Conservation (phyloP, 2,797 vertebrate genomes). For the Pristis pectinata region DNA sequence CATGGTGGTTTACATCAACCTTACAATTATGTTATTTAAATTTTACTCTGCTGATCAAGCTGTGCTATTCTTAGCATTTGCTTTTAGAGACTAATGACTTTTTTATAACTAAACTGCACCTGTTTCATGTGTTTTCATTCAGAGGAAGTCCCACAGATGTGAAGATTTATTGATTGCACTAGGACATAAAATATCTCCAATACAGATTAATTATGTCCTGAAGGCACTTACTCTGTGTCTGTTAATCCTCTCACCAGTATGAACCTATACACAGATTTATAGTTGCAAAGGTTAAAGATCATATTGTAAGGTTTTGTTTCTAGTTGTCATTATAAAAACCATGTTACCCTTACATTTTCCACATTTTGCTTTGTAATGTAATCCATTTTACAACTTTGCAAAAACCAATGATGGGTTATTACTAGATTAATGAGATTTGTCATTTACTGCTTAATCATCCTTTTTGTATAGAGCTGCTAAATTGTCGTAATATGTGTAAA, state of each 20-base stretch:
- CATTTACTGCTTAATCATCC: not conserved
- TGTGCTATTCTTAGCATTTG: not conserved
- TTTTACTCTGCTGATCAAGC: not conserved
- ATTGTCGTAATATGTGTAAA: not conserved
- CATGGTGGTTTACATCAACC: not conserved
- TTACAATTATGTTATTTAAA: not conserved
- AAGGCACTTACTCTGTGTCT: slow-evolving; percentile 17
- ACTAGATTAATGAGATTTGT: not conserved
- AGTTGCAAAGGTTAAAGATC: slow-evolving; percentile 26
- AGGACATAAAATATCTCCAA: slow-evolving; percentile 37
- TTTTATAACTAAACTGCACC: slow-evolving; percentile 9
- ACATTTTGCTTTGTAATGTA: not conserved
- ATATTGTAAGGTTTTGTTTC: slow-evolving; percentile 24
- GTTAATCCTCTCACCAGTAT: slow-evolving; percentile 23
- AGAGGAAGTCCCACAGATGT: slow-evolving; percentile 36
- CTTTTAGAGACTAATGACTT: not conserved
- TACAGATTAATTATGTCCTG: slow-evolving; percentile 36
- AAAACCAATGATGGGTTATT: not conserved
- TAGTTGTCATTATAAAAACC: slow-evolving; percentile 21
- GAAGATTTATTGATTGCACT: slow-evolving; percentile 37
- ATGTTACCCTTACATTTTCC: slow-evolving; percentile 24
- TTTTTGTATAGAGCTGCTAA: not conserved
- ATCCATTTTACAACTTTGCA: not conserved
- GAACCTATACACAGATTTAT: slow-evolving; percentile 9
- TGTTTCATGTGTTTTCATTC: slow-evolving; percentile 38